phyloP scores from a whole-genome alignment of 2,888 invertebrate genomes.

The Lampropteryx suffumata region DNA sequence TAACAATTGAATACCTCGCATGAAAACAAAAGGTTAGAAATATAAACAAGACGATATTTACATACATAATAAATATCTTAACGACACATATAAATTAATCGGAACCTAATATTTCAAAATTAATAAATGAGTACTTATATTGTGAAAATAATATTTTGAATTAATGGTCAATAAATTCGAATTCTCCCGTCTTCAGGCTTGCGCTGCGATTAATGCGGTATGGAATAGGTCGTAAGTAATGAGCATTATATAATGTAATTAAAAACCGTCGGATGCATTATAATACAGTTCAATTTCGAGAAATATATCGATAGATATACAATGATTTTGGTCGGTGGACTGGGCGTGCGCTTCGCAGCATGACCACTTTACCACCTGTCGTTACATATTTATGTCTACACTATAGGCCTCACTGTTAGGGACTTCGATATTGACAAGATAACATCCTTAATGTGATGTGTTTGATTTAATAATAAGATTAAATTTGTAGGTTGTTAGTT shows the following conservation, averaged over 20 bases:
- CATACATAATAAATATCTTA: constrained; percentile 83
- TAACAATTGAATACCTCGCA: constrained; percentile 53
- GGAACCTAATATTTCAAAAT: constrained; percentile 83
- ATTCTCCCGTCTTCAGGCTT: constrained; percentile 82
- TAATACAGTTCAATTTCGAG: constrained; percentile 65
- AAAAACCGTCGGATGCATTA: constrained; percentile 47
- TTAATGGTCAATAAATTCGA: constrained; percentile 83
- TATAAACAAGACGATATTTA: constrained; percentile 81
- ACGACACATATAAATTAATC: constrained; percentile 83
- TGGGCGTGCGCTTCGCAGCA: constrained; percentile 80
- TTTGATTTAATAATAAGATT: constrained; percentile 84
- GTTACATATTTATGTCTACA: constrained; percentile 83
- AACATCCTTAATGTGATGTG: constrained; percentile 84
- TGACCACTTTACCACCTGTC: constrained; percentile 82
- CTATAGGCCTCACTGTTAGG: constrained; percentile 82
- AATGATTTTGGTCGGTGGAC: constrained; percentile 46
- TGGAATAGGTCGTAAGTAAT: constrained; percentile 44
- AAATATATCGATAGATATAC: constrained; percentile 46
- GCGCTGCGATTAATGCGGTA: constrained; percentile 64
- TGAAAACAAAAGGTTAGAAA: constrained; percentile 74
- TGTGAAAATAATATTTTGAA: constrained; percentile 84
- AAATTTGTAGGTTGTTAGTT: constrained; percentile 67
- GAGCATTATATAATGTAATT: constrained; percentile 41
- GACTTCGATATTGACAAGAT: constrained; percentile 83
- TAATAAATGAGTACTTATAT: constrained; percentile 84